Percentiles rank a stretch among this genome's conserved stretches.
phyloP scores from a whole-genome alignment of 2,113 vertebrate species.

The Gasterosteus aculeatus region DNA sequence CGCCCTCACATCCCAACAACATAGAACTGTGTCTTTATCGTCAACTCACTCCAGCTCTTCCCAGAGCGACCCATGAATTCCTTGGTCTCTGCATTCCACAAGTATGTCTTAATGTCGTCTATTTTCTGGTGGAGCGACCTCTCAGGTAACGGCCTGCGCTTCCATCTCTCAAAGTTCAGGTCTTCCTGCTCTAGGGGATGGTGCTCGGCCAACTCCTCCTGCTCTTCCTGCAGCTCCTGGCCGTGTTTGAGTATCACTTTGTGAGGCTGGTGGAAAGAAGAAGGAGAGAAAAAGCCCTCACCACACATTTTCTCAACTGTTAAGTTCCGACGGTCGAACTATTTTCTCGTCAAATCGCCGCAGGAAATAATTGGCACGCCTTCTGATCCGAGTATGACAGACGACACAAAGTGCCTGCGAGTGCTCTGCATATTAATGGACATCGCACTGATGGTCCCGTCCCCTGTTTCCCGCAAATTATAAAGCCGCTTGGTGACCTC shows the following conservation, averaged over 20 bases:
- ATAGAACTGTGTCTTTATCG: conserved; percentile 17
- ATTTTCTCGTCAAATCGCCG: conserved; percentile 51
- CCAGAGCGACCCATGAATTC: conserved; percentile 93
- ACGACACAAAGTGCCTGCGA: conserved; percentile 56
- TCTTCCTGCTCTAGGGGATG: conserved; percentile 84
- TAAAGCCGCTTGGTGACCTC: conserved; percentile 73
- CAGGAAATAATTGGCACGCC: conserved; percentile 64
- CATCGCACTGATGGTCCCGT: conserved; percentile 65
- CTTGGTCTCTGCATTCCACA: conserved; percentile 94
- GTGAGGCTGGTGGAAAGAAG: conserved; percentile 74
- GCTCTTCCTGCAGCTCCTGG: conserved; percentile 85
- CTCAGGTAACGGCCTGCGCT: conserved; percentile 79
- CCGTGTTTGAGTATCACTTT: conserved; percentile 83
- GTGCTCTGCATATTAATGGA: conserved; percentile 68
- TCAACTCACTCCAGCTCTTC: conserved; percentile 95
- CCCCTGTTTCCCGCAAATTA: conserved; percentile 69
- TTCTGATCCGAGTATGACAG: conserved; percentile 65
- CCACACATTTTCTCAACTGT: conserved; percentile 68
- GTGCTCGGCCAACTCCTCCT: conserved; percentile 84
- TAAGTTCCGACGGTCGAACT: conserved; percentile 46
- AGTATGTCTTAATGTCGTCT: conserved; percentile 85
- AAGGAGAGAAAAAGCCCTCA: conserved; percentile 69
- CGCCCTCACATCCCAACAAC: neutral
- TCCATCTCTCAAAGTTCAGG: conserved; percentile 83
- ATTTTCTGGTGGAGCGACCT: conserved; percentile 87